Base-by-base conservation (phyloP, 2,888 invertebrate genomes). In the Agriopis aurantiaria region DNA sequence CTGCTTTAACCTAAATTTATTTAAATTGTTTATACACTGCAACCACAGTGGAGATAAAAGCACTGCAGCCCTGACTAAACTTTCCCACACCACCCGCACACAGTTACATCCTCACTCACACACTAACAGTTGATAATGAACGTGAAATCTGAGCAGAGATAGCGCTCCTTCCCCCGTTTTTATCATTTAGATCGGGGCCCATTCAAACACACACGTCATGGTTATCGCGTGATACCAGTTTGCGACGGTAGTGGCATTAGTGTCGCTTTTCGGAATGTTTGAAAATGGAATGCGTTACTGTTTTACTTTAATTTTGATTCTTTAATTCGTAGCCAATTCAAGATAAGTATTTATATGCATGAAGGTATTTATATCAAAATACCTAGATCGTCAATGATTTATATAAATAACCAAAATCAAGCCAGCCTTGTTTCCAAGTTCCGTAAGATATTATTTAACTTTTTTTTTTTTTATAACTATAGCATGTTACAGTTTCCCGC, bases 71-170 rank as follows among this genome's bases (percentile, higher is more conserved):
- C 46, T 8, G 14, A 7, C 49, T 55, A 55, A 66, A 63, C 17
- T 55, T 71, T 71, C 70, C 70, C 66, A 71, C 70, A 69, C 64
- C 57, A 64, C 65, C 69, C 69, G 65, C 58, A 48, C 69, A 68
- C 72, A 75, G 65, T n/a, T n/a, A n/a, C n/a, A n/a, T n/a, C 65
- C 63, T 63, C 76, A 67, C 77, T 80, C 81, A 80, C 75, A 74
- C 73, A 74, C 75, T 79, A 76, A 74, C 80, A 70, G 79, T 86
- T 91, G 92, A 92, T 93, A 92, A 91, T 91, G 91, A 90, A 91
- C 91, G 86, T 88, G 88, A 88, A 91, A 91, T 91, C 91, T 87
- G 84, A 63, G 77, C 72, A 74, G 72, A 87, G 91, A 91, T 91
- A 91, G 88, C 83, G 78, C 71, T 75, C 76, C 82, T 82, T 82